Evolutionary conservation across 1,140 invertebrate genomes (phyloP), one percentile per base, ranked within the genome.

Genomic region (Hypothenemus hampei): DNA sequence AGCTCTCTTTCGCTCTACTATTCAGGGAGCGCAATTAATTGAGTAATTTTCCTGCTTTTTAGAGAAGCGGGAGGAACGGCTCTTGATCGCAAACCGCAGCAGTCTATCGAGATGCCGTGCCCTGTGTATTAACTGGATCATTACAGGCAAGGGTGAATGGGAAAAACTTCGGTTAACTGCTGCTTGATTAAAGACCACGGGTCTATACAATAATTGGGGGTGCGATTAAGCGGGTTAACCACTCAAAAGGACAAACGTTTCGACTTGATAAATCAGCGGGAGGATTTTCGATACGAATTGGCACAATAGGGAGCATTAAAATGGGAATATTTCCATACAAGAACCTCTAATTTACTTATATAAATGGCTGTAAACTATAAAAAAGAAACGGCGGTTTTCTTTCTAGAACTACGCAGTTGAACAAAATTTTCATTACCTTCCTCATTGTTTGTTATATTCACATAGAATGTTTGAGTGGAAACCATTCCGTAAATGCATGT

Each of bases 101-200:
- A 41, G 41, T 54, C 45, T 19, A 56, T 45, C 35, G 37, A 35
- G 35, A 48, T 44, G 44, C 21, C 49, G 50, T 44, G 48, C 44
- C 39, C n/a, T 22, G 50, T 59, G 47, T 62, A 60, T 62, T 60
- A 62, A 62, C 52, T 57, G 49, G 60, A 60, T 62, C 60, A 54
- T 60, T 61, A 59, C 60, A 59, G 29, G 58, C 50, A 58, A 39
- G 51, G 43, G 45, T 36, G 29, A 35, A 37, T 50, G 26, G 43
- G 46, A 63, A 60, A 60, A 55, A 52, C 60, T 60, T 40, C 31
- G 41, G 44, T 58, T 63, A 63, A 63, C 60, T 63, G 61, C 49
- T 54, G 55, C 50, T 58, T 63, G 61, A 63, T 63, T 63, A 60
- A 63, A 63, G 61, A 44, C 35, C 55, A 48, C 54, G 49, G 48